These are phyloP conservation scores for Agonopterix heracliana DNA, from an alignment of 2,888 invertebrate species.

Conservation along the genomic window DNA sequence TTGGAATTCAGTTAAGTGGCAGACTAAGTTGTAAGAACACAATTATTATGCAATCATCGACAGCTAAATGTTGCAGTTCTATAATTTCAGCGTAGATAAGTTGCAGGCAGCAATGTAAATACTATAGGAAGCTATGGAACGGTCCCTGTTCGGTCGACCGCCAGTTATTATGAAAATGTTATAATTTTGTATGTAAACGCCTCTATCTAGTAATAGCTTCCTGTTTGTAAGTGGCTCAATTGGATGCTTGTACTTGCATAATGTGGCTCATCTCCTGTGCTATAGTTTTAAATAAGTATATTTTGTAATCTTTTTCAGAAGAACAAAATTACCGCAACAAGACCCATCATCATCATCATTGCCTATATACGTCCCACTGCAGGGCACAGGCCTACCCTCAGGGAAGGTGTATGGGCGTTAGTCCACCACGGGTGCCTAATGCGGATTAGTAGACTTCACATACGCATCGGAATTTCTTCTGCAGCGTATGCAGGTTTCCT, in stretches of 20 bases:
- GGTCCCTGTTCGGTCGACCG: not conserved
- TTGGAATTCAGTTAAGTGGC: too few relatives aligned
- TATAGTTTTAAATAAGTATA: not conserved
- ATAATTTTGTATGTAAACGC: slow-evolving; percentile 22
- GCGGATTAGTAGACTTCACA: too few relatives aligned
- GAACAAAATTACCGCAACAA: too few relatives aligned
- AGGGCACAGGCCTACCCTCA: too few relatives aligned
- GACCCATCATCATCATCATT: too few relatives aligned
- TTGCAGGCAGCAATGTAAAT: not conserved
- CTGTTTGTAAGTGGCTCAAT: slow-evolving; percentile 22
- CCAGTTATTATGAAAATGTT: slow-evolving; percentile 23
- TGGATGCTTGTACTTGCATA: slow-evolving; percentile 4
- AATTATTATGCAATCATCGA: not conserved
- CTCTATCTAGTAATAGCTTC: slow-evolving; percentile 19
- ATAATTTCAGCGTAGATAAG: not conserved
- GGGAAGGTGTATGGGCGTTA: too few relatives aligned
- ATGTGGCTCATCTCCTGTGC: slow-evolving; percentile 1
- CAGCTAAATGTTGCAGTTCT: not conserved
- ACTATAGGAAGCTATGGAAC: not conserved
- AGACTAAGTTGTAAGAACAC: not conserved
- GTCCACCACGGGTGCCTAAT: too few relatives aligned
- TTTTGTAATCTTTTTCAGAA: not conserved
- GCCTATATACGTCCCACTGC: too few relatives aligned
- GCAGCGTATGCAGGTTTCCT: too few relatives aligned
- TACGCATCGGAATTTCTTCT: too few relatives aligned